Percentiles rank a stretch among this genome's conserved stretches.
phyloP scores from a whole-genome alignment of 92 coral and sea anemone species.

The Actinernus sp. region DNA sequence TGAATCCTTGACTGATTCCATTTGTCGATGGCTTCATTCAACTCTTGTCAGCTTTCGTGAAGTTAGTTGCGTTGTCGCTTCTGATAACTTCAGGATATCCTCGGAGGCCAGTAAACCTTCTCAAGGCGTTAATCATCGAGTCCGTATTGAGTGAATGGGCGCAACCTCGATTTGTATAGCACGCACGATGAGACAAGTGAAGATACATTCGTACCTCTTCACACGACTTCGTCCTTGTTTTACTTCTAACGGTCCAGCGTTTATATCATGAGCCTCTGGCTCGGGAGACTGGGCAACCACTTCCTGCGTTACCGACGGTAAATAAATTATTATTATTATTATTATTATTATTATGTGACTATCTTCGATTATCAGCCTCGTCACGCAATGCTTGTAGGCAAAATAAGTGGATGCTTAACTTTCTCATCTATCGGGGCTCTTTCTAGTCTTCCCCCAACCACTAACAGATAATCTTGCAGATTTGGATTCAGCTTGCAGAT shows the following conservation, averaged over 20 bases:
- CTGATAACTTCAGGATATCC: constrained; percentile 55
- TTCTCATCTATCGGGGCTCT: constrained; percentile 7
- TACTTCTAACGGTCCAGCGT: constrained; percentile 41
- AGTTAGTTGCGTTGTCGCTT: constrained; percentile 75
- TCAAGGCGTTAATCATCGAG: constrained; percentile 52
- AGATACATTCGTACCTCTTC: constrained; percentile 51
- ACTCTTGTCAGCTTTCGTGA: constrained; percentile 69
- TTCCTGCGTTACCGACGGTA: constrained; percentile 54
- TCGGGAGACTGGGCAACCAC: constrained; percentile 55
- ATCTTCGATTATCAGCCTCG: constrained; percentile 36
- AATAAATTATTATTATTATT: no score
- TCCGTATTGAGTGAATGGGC: constrained; percentile 45
- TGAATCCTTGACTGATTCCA: constrained; percentile 2
- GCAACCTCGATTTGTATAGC: constrained; percentile 55
- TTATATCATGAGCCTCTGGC: constrained; percentile 38
- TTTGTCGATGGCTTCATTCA: constrained; percentile 22
- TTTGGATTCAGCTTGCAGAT: constrained; percentile 53
- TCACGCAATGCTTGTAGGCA: constrained; percentile 48
- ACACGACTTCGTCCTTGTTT: constrained; percentile 37
- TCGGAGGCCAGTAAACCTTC: constrained; percentile 51
- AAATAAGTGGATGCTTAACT: constrained; percentile 27
- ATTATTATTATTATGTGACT: no score
- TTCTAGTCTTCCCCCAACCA: constrained; percentile 52
- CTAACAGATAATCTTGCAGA: constrained; percentile 28
- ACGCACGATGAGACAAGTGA: constrained; percentile 49